Base-by-base conservation (phyloP, 1,140 invertebrate species). In the Plodia interpunctella region DNA sequence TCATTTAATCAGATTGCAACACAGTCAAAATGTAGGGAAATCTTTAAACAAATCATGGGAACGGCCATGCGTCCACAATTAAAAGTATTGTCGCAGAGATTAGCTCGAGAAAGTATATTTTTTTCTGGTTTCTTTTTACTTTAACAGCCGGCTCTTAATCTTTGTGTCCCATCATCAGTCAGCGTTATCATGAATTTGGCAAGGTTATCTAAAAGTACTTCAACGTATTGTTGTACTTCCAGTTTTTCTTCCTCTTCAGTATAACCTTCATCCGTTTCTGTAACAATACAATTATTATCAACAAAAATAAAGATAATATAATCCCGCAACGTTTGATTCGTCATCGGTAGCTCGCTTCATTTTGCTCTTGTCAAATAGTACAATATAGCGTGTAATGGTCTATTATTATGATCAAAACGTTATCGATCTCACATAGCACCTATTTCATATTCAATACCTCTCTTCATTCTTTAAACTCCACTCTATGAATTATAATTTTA, bases 1-100 rank as follows among this genome's bases (percentile, higher is more conserved):
- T 85, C 80, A 72, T 83, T 79, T 68, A 68, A 64, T 58, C 54
- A 65, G 62, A 73, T 85, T 78, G 70, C 74, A 74, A 83, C 67
- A 65, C 50, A 59, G 49, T 56, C 49, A 28, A 49, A 75, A 70
- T 72, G 65, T 66, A 35, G 49, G 59, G 66, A 70, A 68, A 66
- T 57, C 52, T 44, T 10, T 10, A 38, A 20, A 20, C 13, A 20
- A 25, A 25, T 59, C 28, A 53, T 21, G 50, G 13, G 18, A 52
- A 52, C 50, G 15, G 5, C 8, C 38, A 44, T 44, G 6, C 9
- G 38, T 6, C 2, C 15, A 44, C 13, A 44, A 44, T 44, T 44
- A 44, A 44, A 44, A 3, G 15, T 44, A 15, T 44, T 10, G n/a
- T 15, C 38, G 5, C 15, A 15, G 38, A 44, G 38, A 44, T 44